Percentiles rank a stretch among this genome's conserved stretches.
These are phyloP conservation scores for Echinops telfairi DNA, from an alignment of 2,113 vertebrate species.

Conservation along the genomic window DNA sequence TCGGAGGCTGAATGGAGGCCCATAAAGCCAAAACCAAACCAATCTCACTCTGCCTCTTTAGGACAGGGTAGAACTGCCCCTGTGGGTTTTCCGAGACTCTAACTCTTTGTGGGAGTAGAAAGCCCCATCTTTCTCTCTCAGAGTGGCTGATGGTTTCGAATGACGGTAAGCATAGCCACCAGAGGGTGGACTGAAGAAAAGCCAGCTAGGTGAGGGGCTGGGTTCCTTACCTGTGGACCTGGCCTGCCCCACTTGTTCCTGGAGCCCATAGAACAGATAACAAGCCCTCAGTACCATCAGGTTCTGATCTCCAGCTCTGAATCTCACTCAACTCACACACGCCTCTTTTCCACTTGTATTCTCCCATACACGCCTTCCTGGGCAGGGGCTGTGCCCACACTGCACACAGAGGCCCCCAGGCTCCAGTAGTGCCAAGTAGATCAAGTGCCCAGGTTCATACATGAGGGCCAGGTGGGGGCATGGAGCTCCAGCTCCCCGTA, in stretches of 20 bases:
- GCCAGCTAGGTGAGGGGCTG: not conserved
- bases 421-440: not conserved
- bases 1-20: not conserved
- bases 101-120: too few species aligned
- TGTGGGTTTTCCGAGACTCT: too few species aligned
- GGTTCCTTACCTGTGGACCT: not conserved
- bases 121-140: too few species aligned
- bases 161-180: not conserved
- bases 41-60: too few species aligned
- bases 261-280: not conserved
- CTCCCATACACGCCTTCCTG: not conserved
- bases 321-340: not conserved
- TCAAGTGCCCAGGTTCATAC: not conserved
- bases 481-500: not conserved
- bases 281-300: not conserved
- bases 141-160: too few species aligned
- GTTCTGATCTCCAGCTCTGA: not conserved
- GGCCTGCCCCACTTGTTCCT: not conserved
- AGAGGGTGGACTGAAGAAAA: not conserved
- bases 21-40: too few species aligned
- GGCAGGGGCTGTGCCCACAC: not conserved
- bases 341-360: slow-evolving; percentile 41
- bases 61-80: too few species aligned
- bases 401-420: slow-evolving; percentile 10
- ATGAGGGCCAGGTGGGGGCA: not conserved